Conservation (phyloP, 1,140 invertebrate species). For the Tetramorium parvispinum region DNA sequence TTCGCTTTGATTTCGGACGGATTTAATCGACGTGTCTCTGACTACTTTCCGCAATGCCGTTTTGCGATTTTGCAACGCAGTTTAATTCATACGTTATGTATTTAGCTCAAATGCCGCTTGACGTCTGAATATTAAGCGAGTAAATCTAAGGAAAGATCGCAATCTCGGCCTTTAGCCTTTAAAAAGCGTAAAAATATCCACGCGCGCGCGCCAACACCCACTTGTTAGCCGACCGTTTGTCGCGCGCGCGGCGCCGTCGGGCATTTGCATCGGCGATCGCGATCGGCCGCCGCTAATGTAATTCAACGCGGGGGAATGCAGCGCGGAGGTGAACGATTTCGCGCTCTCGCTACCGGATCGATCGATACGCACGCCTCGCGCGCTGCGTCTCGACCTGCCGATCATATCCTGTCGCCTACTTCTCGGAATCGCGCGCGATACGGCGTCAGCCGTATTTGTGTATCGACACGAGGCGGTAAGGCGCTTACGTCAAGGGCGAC, state of each 20-base stretch:
- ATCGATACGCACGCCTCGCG: no score
- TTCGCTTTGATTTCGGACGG: neutral
- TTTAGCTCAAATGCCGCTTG: neutral
- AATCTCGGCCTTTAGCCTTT: neutral
- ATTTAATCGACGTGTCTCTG: neutral
- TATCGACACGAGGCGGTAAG: conserved; percentile 62
- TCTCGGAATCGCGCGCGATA: conserved; percentile 58
- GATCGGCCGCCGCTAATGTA: neutral
- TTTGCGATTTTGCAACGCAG: neutral
- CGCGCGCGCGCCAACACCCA: conserved; percentile 1
- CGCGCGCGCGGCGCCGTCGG: conserved; percentile 25
- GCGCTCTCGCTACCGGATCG: neutral
- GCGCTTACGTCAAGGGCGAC: conserved; percentile 76
- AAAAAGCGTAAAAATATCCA: conserved; percentile 37
- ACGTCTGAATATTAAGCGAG: neutral
- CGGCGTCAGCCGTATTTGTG: conserved; percentile 49
- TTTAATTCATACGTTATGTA: neutral
- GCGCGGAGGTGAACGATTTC: neutral
- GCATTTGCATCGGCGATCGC: conserved; percentile 39
- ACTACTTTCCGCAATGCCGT: neutral
- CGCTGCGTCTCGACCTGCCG: no score
- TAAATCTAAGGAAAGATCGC: neutral
- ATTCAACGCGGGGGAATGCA: no score
- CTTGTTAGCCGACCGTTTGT: conserved; percentile 46
- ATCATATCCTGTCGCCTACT: neutral